Evolutionary conservation across 2,113 vertebrate species (phyloP).

Genomic region (Gymnogyps californianus): DNA sequence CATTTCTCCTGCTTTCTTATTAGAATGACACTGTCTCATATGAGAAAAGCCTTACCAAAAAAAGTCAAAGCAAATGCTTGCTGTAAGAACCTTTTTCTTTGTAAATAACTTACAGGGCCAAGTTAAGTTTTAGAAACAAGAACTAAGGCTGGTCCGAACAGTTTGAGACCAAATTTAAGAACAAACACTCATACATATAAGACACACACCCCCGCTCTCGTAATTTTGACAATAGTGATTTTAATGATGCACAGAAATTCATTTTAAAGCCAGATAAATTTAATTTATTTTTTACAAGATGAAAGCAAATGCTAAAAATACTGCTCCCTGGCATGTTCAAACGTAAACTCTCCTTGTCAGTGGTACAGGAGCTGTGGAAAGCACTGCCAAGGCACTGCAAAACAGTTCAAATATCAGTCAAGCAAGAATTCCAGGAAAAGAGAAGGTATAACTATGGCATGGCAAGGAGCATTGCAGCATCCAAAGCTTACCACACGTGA

Average conservation of each 20-base stretch:
- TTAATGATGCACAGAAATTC: neutral
- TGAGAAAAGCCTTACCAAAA: neutral
- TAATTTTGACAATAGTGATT: neutral
- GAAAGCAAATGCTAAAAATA: neutral
- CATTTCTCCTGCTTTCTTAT: neutral
- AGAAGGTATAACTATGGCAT: neutral
- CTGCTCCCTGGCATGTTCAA: neutral
- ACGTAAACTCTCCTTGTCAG: neutral
- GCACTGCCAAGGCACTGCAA: neutral
- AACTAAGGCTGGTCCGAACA: neutral
- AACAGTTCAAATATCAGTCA: neutral
- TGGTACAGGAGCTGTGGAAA: neutral
- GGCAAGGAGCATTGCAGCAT: neutral
- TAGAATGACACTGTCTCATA: neutral
- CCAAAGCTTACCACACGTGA: neutral
- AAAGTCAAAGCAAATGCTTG: neutral
- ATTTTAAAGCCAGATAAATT: neutral
- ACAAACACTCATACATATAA: neutral
- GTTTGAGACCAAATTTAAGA: neutral
- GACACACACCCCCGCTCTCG: neutral
- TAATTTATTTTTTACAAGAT: neutral
- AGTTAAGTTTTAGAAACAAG: neutral
- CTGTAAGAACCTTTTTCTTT: neutral
- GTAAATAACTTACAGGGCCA: neutral
- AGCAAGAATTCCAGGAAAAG: neutral